A percentile compares a stretch with the other conserved stretches of the same genome.
These are phyloP conservation scores for Trachymyrmex septentrionalis DNA, from an alignment of 1,140 invertebrate genomes.

Conservation along the genomic window DNA sequence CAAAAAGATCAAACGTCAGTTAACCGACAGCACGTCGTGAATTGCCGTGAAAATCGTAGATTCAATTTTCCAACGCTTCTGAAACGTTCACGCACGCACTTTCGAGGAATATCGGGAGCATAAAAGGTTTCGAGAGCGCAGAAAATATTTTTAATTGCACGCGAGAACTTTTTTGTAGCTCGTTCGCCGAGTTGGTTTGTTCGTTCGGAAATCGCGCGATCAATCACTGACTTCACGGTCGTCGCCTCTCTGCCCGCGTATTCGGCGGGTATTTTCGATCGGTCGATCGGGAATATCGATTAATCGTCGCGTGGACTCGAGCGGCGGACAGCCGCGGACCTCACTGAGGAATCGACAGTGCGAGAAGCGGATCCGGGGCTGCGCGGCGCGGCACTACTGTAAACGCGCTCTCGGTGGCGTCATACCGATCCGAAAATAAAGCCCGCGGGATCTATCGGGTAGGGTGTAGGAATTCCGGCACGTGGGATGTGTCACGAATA, in stretches of 20 bases:
- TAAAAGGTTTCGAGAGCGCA: neutral
- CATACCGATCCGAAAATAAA: constrained; percentile 84
- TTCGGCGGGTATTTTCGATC: constrained; percentile 43
- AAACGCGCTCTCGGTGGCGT: constrained; percentile 78
- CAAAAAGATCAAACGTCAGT: neutral
- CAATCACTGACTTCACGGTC: constrained; percentile 4
- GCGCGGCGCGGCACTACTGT: constrained; percentile 54
- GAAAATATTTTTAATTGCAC: constrained; percentile 18
- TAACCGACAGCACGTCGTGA: neutral
- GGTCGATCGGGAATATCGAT: constrained; percentile 46
- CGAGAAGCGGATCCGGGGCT: constrained; percentile 33
- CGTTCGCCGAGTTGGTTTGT: neutral
- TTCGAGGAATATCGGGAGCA: neutral
- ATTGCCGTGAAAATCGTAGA: neutral
- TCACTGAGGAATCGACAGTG: constrained; percentile 60
- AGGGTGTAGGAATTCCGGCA: constrained; percentile 81
- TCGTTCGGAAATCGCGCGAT: constrained; percentile 15
- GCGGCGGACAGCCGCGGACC: constrained; percentile 61
- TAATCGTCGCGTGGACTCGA: constrained; percentile 53
- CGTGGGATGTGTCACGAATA: constrained; percentile 82
- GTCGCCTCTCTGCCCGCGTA: constrained; percentile 28
- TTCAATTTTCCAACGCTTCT: neutral
- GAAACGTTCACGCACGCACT: neutral
- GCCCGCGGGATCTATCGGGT: constrained; percentile 80
- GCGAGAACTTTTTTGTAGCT: neutral